Percentiles rank a stretch among this genome's conserved stretches.
These are phyloP conservation scores for Actinia equina DNA, from an alignment of 64 coral and sea anemone genomes.

Conservation along the genomic window DNA sequence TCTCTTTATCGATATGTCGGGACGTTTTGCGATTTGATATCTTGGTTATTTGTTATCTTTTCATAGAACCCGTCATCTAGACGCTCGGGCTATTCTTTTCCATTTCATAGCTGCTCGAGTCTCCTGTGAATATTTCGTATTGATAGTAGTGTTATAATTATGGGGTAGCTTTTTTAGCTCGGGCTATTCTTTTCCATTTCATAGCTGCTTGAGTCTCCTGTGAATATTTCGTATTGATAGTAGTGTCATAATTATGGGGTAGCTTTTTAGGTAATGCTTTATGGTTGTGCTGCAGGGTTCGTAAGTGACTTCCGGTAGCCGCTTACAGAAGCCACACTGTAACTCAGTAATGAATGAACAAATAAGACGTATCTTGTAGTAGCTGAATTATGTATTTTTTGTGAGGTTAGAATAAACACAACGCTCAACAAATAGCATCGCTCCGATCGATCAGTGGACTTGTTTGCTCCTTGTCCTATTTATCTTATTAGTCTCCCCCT, in stretches of 20 bases:
- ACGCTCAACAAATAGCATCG: not conserved
- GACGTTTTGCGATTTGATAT: not conserved
- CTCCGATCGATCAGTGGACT: not conserved
- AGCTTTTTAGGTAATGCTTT: not conserved
- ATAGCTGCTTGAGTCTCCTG: no score
- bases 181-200: no score
- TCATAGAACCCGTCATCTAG: not conserved
- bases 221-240: not conserved
- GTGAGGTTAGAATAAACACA: not conserved
- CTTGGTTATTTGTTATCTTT: not conserved
- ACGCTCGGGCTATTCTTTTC: not conserved
- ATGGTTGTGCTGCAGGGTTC: not conserved
- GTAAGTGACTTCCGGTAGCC: not conserved
- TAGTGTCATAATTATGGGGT: not conserved
- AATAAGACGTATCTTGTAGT: not conserved
- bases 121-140: not conserved
- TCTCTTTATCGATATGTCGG: slow-evolving; percentile 1
- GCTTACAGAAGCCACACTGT: not conserved
- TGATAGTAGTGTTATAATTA: not conserved
- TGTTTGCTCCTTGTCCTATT: not conserved
- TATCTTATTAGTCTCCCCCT: not conserved
- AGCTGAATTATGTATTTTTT: not conserved
- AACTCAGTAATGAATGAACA: not conserved
- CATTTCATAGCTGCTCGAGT: no score
- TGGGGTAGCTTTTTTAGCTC: not conserved